These are phyloP conservation scores for Crotalus helleri DNA, from an alignment of 2,113 vertebrate genomes.

Conservation along the genomic window DNA sequence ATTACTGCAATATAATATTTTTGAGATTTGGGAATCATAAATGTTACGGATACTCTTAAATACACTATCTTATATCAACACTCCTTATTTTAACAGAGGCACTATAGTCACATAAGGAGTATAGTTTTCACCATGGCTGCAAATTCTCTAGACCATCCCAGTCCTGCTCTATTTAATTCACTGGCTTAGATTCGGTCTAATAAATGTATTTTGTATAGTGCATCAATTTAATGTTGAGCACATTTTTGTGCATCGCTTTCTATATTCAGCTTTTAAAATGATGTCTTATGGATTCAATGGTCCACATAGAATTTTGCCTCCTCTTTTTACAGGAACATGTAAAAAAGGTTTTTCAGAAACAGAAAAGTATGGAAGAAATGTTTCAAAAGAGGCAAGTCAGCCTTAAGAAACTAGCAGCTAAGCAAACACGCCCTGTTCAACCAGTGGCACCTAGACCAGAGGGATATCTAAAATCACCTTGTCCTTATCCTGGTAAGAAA, in stretches of 20 bases:
- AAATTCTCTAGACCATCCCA: neutral
- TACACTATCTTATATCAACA: neutral
- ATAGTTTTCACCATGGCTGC: neutral
- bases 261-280: constrained; percentile 13
- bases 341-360: constrained; percentile 90
- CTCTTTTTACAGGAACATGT: constrained; percentile 80
- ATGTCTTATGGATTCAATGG: neutral
- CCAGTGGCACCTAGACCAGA: constrained; percentile 96
- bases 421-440: constrained; percentile 93
- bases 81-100: neutral
- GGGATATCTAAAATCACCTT: constrained; percentile 85
- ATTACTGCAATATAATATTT: neutral
- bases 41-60: neutral
- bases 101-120: neutral
- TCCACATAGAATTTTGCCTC: neutral
- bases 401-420: constrained; percentile 94
- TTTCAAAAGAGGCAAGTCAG: constrained; percentile 91
- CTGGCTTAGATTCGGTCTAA: neutral
- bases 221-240: neutral
- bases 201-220: neutral
- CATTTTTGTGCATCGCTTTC: constrained; percentile 2
- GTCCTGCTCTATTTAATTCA: neutral
- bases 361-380: constrained; percentile 91
- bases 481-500: constrained; percentile 78
- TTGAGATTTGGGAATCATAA: neutral